Evolutionary conservation across 2,888 invertebrate genomes (phyloP), one percentile per base, ranked within the genome.

Genomic region (Andrena praecox): DNA sequence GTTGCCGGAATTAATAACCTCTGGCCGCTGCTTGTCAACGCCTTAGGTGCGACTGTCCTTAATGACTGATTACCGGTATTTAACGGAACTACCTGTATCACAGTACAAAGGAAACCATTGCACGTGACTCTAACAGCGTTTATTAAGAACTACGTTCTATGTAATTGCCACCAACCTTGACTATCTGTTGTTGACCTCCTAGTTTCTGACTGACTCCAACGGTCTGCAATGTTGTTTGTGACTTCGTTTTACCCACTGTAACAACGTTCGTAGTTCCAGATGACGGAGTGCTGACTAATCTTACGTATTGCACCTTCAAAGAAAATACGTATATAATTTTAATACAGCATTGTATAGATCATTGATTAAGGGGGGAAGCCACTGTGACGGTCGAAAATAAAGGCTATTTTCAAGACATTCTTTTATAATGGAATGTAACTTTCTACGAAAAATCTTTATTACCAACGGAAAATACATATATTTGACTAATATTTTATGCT

Each of bases 261-360:
- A 93, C 90, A 42, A 94, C 94, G 76, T 94, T 93, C 52, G 92
- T 92, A 68, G 94, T 91, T 48, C 93, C 90, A 33, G 94, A 93
- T 16, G 93, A 93, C 20, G 95, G 92, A 68, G 95, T 95, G 63
- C 96, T 96, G 42, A 97, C 96, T 84, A 97, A 94, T 85, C 97
- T 95, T 20, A 97, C 96, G 91, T 96, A 97, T 91, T 97, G 97
- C 81, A 97, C 95, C 92, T 93, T 74, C 29, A 35, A 82, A 63
- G 67, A 62, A 66, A 62, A 78, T 29, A 48, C 52, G 8, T 35
- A 24, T 12, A 20, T 7, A 10, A 24, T 62, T 35, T 4, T 70
- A 62, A 10, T 1, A 50, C 5, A 33, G 24, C 16, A 50, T 42
- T 16, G 27, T 20, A 48, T 0, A 20, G 5, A 16, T 64, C 10